Evolutionary conservation across 2,797 vertebrate species (phyloP), one percentile per base, ranked within the genome.

Genomic region (Halcyon badia): DNA sequence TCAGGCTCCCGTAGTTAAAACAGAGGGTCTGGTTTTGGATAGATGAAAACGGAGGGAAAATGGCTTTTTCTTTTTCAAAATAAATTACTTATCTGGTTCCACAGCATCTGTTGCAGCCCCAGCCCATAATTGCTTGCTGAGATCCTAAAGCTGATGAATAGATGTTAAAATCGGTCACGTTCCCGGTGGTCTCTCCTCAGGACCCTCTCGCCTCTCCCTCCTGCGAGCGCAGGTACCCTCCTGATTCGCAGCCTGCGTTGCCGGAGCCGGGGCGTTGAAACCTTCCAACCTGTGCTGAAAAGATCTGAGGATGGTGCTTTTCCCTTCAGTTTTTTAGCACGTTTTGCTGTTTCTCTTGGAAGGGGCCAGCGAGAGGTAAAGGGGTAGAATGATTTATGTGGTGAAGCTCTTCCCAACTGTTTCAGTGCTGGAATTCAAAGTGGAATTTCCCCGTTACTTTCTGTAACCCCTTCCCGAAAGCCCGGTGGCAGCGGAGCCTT

Each of bases 141-240:
- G 39, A 24, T 42, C 7, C 73, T 33, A 2, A 33, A 9, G 14
- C 22, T 3, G 33, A 19, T 21, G 6, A 1, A 1, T 0, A 16
- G 14, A 1, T 48, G 30, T 11, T 16, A 5, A 26, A 15, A 19
- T 14, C 42, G 0, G 19, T 10, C 19, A 14, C 25, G 4, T 9
- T 21, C 41, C 18, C 5, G 1, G 2, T 2, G 21, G 24, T 46
- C 5, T 48, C 25, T 37, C 19, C 10, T 5, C 19, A 2, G 73
- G 9, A 3, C 33, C 68, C 39, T 19, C 44, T 11, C 37, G 68
- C 49, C 66, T 4, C 64, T 25, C 65, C 66, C 78, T 81, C 20
- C 11, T 30, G 13, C 1, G 0, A n/a, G 79, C 79, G 11, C 8
- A 12, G 69, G 52, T 17, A 5, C 46, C 80, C 69, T 19, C 7